A percentile compares a stretch with the other conserved stretches of the same genome.
Conservation (phyloP, 2,113 vertebrate genomes). For the Zosterops lateralis region DNA sequence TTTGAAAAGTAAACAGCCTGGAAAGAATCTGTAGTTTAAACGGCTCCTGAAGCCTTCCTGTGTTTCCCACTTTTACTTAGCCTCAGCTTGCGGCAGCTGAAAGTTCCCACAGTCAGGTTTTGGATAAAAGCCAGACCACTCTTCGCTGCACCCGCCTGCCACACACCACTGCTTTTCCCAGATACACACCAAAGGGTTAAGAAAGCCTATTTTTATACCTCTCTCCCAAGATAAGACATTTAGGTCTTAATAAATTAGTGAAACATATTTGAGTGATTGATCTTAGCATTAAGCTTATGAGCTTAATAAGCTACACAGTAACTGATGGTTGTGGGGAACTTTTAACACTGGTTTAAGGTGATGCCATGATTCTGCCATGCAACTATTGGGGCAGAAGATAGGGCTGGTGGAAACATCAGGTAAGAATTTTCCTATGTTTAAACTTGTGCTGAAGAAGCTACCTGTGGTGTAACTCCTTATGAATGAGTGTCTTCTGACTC, state of each 20-base stretch:
- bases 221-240: background rate
- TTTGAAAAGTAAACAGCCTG: background rate
- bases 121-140: background rate
- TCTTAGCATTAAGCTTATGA: background rate
- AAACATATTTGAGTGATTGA: background rate
- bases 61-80: constrained; percentile 7
- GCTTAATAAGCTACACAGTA: background rate
- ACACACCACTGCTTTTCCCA: background rate
- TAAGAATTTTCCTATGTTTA: constrained; percentile 11
- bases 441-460: constrained; percentile 62
- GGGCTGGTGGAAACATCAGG: constrained; percentile 40
- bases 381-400: background rate
- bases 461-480: constrained; percentile 87
- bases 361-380: background rate
- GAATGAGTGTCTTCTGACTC: constrained; percentile 66
- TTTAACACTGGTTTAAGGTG: background rate
- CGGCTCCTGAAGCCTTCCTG: background rate
- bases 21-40: background rate
- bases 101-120: constrained; percentile 8
- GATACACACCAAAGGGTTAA: background rate
- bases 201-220: background rate
- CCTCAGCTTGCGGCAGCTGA: background rate
- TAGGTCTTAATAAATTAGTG: background rate
- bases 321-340: background rate
- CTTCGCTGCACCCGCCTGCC: rapidly evolving